These are phyloP conservation scores for Psittacula cyanocephala DNA, from an alignment of 2,113 vertebrate genomes.

Conservation along the genomic window DNA sequence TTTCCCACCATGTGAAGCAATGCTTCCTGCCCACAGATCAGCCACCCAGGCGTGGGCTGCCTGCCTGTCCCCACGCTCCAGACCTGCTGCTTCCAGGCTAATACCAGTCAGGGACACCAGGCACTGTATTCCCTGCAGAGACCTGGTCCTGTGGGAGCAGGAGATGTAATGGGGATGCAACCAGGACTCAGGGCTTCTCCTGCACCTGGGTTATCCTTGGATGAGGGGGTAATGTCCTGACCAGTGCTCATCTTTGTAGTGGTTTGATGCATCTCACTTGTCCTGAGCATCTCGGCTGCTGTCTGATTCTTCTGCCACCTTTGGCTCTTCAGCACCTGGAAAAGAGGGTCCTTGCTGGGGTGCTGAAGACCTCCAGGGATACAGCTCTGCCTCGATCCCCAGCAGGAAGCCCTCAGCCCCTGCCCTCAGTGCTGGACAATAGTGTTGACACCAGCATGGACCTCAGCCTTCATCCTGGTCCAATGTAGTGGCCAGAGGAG, in stretches of 20 bases:
- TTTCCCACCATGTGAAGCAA: not conserved
- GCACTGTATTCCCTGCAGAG: rapidly evolving
- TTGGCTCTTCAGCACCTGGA: slow-evolving; percentile 75
- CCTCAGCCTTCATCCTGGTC: not conserved
- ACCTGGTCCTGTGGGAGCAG: not conserved
- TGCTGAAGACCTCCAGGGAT: not conserved
- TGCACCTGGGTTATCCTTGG: not conserved
- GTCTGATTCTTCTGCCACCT: slow-evolving; percentile 72
- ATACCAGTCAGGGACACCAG: rapidly evolving
- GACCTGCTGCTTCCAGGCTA: not conserved
- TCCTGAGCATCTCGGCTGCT: not conserved
- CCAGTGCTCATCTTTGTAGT: not conserved
- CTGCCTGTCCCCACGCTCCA: rapidly evolving
- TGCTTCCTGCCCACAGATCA: not conserved
- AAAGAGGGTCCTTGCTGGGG: not conserved
- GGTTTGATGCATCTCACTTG: not conserved
- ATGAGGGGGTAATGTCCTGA: not conserved
- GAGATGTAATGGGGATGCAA: rapidly evolving
- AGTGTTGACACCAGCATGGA: not conserved
- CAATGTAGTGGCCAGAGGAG: rapidly evolving
- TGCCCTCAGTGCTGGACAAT: not conserved
- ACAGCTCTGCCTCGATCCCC: rapidly evolving
- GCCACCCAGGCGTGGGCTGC: rapidly evolving
- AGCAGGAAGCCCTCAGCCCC: not conserved
- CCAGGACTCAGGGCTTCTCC: not conserved